phyloP scores from a whole-genome alignment of 2,888 invertebrate genomes.

The Capitulum mitella region DNA sequence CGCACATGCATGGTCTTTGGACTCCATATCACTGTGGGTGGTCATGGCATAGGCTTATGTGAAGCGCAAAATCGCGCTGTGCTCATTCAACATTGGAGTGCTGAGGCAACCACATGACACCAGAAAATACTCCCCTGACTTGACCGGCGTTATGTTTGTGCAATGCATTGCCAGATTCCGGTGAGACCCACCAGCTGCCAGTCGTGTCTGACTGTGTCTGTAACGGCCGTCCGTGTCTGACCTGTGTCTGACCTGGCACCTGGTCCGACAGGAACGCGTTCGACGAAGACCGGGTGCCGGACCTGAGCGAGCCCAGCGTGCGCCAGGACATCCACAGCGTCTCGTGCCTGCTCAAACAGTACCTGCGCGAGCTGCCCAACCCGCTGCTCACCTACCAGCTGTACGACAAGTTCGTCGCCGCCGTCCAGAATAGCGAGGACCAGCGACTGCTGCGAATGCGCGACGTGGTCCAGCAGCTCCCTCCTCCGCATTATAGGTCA shows the following conservation, averaged over 20 bases:
- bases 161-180: no score
- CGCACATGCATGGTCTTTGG: no score
- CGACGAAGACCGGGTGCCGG: conserved; percentile 83
- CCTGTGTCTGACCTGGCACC: not conserved
- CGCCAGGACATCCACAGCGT: conserved; percentile 87
- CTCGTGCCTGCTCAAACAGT: conserved; percentile 93
- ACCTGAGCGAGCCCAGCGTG: conserved; percentile 56
- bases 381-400: conserved; percentile 95
- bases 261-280: conserved; percentile 55
- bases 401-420: conserved; percentile 86
- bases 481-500: conserved; percentile 94
- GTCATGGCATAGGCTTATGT: no score
- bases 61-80: no score
- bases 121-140: no score
- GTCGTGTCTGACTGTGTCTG: no score
- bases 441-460: conserved; percentile 66
- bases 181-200: no score
- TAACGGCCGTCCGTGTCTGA: no score
- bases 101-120: no score
- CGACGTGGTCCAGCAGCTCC: conserved; percentile 84
- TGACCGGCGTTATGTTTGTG: no score
- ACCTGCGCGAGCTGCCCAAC: conserved; percentile 94
- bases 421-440: conserved; percentile 63
- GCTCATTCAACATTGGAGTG: no score
- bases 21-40: no score